Evolutionary conservation across 2,113 vertebrate species (phyloP).

Genomic region (Peromyscus maniculatus): DNA sequence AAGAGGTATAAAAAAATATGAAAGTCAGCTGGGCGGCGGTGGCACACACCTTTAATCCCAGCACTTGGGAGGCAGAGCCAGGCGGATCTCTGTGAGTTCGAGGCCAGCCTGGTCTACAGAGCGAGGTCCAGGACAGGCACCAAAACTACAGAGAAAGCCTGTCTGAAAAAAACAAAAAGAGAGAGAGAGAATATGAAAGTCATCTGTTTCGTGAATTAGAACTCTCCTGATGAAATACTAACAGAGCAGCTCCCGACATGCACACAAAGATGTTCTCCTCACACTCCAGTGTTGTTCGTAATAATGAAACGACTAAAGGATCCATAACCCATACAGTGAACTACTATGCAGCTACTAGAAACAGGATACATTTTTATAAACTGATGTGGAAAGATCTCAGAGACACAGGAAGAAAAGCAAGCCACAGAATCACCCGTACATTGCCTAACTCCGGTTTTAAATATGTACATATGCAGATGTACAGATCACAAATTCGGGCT

Average conservation of each 20-base stretch:
- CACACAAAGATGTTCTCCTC: not conserved
- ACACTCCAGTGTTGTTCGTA: not conserved
- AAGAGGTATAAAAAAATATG: not conserved
- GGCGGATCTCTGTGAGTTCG: too few relatives aligned
- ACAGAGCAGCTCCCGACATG: not conserved
- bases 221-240: constrained; percentile 31
- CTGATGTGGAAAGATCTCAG: constrained; percentile 6
- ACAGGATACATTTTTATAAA: constrained; percentile 44
- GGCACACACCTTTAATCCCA: too few relatives aligned
- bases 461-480: not conserved
- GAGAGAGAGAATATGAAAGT: not conserved
- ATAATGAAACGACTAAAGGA: not conserved
- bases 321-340: not conserved
- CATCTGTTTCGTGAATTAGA: not conserved
- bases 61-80: too few relatives aligned
- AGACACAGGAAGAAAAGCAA: constrained; percentile 38
- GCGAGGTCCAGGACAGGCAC: too few relatives aligned
- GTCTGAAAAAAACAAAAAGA: too few relatives aligned
- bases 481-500: not conserved
- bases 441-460: constrained; percentile 16
- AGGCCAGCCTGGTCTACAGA: too few relatives aligned
- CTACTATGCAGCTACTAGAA: constrained; percentile 23
- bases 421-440: constrained; percentile 43
- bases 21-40: not conserved
- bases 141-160: too few relatives aligned